Base-by-base conservation (phyloP, 2,888 invertebrate genomes). In the Lepidochitona cinerea region DNA sequence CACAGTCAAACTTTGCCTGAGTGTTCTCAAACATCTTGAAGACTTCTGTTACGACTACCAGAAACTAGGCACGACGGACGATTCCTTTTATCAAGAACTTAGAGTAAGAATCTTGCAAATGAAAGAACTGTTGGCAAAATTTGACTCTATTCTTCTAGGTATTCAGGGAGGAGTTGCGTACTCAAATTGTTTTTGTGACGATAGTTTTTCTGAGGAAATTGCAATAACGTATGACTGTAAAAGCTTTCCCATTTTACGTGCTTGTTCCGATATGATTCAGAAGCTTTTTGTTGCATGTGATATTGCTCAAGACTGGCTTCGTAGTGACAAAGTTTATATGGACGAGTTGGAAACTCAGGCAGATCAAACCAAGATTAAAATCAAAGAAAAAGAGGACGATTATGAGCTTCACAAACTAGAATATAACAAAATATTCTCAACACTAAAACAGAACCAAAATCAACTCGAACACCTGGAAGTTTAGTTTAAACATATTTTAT, bases 261-360 rank as follows among this genome's bases (percentile, higher is more conserved):
- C 53, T 6, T 33, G 53, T 33, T 69, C 75, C 1, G 75, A 75
- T 52, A 23, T 75, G 32, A 68, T 69, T 1, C 72, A 75, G 69
- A 75, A 75, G 36, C 59, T 75, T 1, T 68, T 72, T n/a, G 36
- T 52, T 18, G 53, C 64, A 0, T 37, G 53, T n/a, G 69, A 64
- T 54, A 68, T 65, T 26, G 69, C 66, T 3, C 69, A 68, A 23
- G 75, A 75, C 41, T 75, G 75, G 75, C 69, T 75, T 23, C 9
- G 75, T 18, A 75, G 75, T 69, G 75, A 75, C 37, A 75, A 68
- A 37, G 72, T 75, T 0, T 75, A 75, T 33, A 6, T 72, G 1
- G 69, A 72, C 26, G 36, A 72, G 33, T 23, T 75, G 1, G 41
- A 72, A 52, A 72, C 64, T 37, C 59, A 72, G 26, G 68, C 72